Conservation (phyloP, 2,888 invertebrate species). For the Keiferia lycopersicella region DNA sequence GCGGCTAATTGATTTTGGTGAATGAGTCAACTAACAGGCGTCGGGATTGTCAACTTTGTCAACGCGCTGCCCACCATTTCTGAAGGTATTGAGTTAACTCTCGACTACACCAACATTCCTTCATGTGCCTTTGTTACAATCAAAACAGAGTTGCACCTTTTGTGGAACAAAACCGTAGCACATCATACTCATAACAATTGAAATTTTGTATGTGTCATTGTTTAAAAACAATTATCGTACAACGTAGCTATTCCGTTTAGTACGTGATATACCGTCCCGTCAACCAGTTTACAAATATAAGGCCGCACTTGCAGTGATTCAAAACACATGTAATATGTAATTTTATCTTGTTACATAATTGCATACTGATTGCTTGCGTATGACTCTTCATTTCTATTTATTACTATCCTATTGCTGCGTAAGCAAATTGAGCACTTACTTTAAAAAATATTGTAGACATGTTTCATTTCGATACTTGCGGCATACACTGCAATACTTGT, state of each 20-base stretch:
- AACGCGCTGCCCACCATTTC: slow-evolving; percentile 79
- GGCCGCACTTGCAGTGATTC: slow-evolving; percentile 57
- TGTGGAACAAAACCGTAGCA: slow-evolving; percentile 26
- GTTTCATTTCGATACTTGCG: background rate
- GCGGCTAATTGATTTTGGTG: slow-evolving; percentile 64
- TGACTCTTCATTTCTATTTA: background rate
- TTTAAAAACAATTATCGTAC: slow-evolving; percentile 33
- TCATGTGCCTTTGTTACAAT: slow-evolving; percentile 18
- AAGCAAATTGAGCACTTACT: background rate
- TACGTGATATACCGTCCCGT: slow-evolving; percentile 19
- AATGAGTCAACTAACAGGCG: slow-evolving; percentile 80
- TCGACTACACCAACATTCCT: background rate
- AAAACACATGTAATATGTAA: slow-evolving; percentile 35
- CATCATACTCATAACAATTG: slow-evolving; percentile 26
- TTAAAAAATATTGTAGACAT: background rate
- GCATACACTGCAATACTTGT: background rate
- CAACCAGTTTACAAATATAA: slow-evolving; percentile 35
- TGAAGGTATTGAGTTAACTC: slow-evolving; percentile 61
- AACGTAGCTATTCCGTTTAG: slow-evolving; percentile 21
- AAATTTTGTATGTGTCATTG: slow-evolving; percentile 31
- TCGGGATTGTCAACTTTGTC: slow-evolving; percentile 77
- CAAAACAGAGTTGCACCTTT: slow-evolving; percentile 8
- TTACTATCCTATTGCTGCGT: background rate
- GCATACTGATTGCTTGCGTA: slow-evolving; percentile 1
- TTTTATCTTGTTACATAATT: slow-evolving; percentile 52